phyloP scores from a whole-genome alignment of 2,888 invertebrate genomes.

The Macaria notata region DNA sequence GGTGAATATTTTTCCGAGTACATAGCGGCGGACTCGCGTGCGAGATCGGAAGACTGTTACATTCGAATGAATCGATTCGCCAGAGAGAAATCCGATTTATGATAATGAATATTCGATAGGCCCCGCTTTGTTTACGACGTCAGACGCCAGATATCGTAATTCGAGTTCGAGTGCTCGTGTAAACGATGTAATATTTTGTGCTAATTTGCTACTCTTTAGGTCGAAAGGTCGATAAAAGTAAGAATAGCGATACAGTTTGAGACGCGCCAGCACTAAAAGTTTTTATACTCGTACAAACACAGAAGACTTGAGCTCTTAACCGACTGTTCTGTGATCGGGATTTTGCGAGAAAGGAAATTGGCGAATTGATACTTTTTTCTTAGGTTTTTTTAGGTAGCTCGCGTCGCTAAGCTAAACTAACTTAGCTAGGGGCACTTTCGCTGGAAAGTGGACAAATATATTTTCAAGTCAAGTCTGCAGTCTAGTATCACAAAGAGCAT shows the following conservation, averaged over 20 bases:
- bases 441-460: constrained; percentile 10
- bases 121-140: constrained; percentile 19
- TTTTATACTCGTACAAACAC: too few species aligned
- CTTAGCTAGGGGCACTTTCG: too few species aligned
- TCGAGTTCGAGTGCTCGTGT: constrained; percentile 4
- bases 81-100: constrained; percentile 27
- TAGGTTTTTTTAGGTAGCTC: too few species aligned
- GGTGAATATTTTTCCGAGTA: constrained; percentile 7
- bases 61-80: constrained; percentile 19
- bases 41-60: constrained; percentile 10
- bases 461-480: constrained; percentile 10
- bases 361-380: too few species aligned
- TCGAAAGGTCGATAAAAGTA: neutral
- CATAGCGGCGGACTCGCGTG: constrained; percentile 14
- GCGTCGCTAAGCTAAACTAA: too few species aligned
- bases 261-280: too few species aligned
- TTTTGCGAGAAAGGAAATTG: too few species aligned
- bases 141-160: constrained; percentile 18
- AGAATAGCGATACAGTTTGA: too few species aligned
- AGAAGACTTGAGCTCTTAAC: too few species aligned
- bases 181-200: constrained; percentile 10
- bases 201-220: neutral
- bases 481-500: constrained; percentile 24
- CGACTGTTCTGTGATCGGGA: too few species aligned
- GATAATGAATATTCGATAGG: constrained; percentile 28